Base-by-base conservation (phyloP, 2,888 invertebrate species). In the Quadriops clusia region DNA sequence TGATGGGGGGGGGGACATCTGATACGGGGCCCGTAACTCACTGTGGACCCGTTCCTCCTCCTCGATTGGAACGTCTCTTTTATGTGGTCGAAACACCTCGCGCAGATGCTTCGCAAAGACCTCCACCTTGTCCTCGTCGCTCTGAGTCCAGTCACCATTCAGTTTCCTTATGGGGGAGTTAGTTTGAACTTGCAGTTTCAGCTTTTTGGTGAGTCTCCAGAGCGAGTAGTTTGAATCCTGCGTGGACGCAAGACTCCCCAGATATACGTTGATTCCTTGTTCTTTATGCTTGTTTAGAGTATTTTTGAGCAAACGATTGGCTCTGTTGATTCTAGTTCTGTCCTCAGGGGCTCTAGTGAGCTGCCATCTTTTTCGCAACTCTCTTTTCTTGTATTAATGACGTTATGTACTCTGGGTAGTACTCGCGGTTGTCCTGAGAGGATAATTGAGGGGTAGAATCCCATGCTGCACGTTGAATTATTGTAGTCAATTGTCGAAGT, bases 331-430 rank as follows among this genome's bases (percentile, higher is more conserved):
- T 10, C 8, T 23, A 4, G 17, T 38, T 37, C 40, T 37, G 11
- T 37, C 31, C 13, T 11, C 14, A 5, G 29, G 33, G 21, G 30
- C 34, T 32, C 38, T 26, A 6, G 8, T 34, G 4, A 22, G 18
- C 28, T 42, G 38, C 40, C 39, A 42, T 23, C 20, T 21, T 30
- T 28, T 40, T 20, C 36, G 17, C 16, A 39, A 22, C 20, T 23
- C 31, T 28, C 39, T 40, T 42, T 29, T 36, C 33, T 6, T 18
- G 22, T 23, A 43, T 37, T 35, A 33, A 28, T 33, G 32, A 23
- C 17, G 23, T 39, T 12, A 42, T 38, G n/a, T 17, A 16, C 15
- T 7, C 17, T 26, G n/a, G 38, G 37, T 9, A 20, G 12, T 9
- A n/a, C n/a, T 20, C 15, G 13, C 4, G 21, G 10, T 16, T 26